Percentiles rank a stretch among this genome's conserved stretches.
Conservation (phyloP, 2,888 invertebrate genomes). For the Diaprepes abbreviatus region DNA sequence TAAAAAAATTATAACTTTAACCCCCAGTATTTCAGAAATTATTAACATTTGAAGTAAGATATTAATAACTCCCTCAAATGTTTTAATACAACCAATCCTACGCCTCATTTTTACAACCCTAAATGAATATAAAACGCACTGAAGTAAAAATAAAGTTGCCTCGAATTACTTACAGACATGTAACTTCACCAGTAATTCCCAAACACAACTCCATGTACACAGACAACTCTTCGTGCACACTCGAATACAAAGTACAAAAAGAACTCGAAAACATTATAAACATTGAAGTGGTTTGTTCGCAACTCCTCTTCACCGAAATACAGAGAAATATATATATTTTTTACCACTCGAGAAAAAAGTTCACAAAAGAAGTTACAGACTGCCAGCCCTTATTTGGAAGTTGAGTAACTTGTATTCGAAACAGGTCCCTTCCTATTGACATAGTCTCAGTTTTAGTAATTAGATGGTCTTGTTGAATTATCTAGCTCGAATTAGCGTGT, state of each 20-base stretch:
- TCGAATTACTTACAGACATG: conserved; percentile 45
- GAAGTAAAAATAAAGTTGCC: conserved; percentile 36
- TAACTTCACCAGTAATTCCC: conserved; percentile 37
- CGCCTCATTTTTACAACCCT: conserved; percentile 9
- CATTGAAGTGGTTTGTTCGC: conserved; percentile 47
- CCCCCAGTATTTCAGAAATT: too few relatives aligned
- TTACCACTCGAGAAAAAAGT: conserved; percentile 36
- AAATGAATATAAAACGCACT: conserved; percentile 20
- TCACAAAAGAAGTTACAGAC: conserved; percentile 36
- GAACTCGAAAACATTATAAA: conserved; percentile 46
- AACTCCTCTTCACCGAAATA: conserved; percentile 30
- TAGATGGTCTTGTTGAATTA: conserved; percentile 33
- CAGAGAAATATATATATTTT: conserved; percentile 44
- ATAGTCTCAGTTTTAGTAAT: conserved; percentile 43
- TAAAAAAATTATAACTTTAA: too few relatives aligned
- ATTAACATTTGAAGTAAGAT: too few relatives aligned
- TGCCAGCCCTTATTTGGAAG: conserved; percentile 32
- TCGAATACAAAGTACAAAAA: conserved; percentile 45
- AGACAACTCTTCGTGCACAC: conserved; percentile 38
- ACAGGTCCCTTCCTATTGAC: conserved; percentile 34
- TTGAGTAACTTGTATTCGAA: conserved; percentile 33
- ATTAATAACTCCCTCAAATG: too few relatives aligned
- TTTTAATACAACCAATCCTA: background rate
- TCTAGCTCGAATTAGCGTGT: conserved; percentile 32
- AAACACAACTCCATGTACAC: conserved; percentile 41